A percentile compares a stretch with the other conserved stretches of the same genome.
Conservation (phyloP, 2,888 invertebrate species). For the Drosophila anomalata region DNA sequence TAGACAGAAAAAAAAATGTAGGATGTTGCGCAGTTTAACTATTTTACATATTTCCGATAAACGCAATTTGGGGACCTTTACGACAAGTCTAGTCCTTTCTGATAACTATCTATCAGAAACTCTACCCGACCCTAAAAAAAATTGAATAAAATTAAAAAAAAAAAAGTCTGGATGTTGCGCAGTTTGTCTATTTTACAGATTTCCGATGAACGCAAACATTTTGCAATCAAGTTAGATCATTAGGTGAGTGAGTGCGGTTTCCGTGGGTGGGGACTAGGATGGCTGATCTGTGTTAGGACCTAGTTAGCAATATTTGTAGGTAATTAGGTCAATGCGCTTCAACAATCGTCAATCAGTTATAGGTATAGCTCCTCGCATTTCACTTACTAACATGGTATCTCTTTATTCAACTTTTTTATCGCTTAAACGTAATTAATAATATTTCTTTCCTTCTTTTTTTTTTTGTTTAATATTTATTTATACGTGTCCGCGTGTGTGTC, state of each 20-base stretch:
- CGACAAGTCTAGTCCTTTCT: too few species aligned
- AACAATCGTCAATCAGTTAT: slow-evolving; percentile 62
- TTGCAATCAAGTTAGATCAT: slow-evolving; percentile 17
- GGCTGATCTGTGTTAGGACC: slow-evolving; percentile 44
- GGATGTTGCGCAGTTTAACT: slow-evolving; percentile 34
- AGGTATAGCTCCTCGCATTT: slow-evolving; percentile 51
- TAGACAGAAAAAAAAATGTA: slow-evolving; percentile 1
- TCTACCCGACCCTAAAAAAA: not conserved
- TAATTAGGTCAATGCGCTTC: slow-evolving; percentile 42
- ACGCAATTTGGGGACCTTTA: slow-evolving; percentile 8
- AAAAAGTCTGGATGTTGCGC: slow-evolving; percentile 16
- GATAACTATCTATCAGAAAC: too few species aligned
- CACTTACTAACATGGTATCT: slow-evolving; percentile 69
- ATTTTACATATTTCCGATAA: slow-evolving; percentile 58
- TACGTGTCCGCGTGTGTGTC: slow-evolving; percentile 44
- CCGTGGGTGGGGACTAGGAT: slow-evolving; percentile 21
- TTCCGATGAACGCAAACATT: slow-evolving; percentile 36
- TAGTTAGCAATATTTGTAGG: slow-evolving; percentile 46
- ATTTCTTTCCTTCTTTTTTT: slow-evolving; percentile 54
- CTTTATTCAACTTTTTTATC: slow-evolving; percentile 64
- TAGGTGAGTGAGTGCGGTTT: slow-evolving; percentile 21
- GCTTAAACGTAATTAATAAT: slow-evolving; percentile 53
- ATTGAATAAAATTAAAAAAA: not conserved
- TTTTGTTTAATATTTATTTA: slow-evolving; percentile 71
- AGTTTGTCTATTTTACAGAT: slow-evolving; percentile 56